These are phyloP conservation scores for Cynoglossus semilaevis DNA, from an alignment of 2,113 vertebrate species.

Conservation along the genomic window DNA sequence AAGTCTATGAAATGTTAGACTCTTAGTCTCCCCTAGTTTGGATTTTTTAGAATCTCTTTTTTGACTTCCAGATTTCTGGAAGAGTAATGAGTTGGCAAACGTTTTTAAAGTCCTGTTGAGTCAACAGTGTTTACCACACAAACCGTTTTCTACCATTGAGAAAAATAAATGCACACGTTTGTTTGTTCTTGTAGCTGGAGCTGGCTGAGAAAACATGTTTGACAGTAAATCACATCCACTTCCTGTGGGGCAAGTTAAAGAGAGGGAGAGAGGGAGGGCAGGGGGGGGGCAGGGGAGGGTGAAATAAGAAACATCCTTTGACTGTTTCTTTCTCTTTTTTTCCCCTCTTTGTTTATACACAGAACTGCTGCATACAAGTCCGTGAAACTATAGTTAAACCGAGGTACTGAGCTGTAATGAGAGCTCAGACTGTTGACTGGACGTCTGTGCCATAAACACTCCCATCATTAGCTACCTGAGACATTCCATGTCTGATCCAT, in stretches of 20 bases:
- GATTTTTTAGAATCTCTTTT: too few species aligned
- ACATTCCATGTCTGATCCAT: constrained; percentile 24
- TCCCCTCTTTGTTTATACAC: background rate
- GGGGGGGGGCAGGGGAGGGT: background rate
- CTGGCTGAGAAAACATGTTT: constrained; percentile 52
- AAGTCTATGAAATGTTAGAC: too few species aligned
- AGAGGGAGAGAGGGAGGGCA: background rate
- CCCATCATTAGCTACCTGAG: constrained; percentile 32
- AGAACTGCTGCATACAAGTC: background rate
- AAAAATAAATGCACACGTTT: constrained; percentile 26
- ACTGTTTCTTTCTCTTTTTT: constrained; percentile 1
- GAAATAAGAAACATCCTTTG: constrained; percentile 44
- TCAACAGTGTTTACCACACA: background rate
- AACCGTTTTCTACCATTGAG: background rate
- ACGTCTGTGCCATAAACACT: constrained; percentile 13
- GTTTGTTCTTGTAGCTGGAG: constrained; percentile 18
- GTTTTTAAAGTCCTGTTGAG: too few species aligned
- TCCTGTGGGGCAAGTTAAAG: constrained; percentile 54
- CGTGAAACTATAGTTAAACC: constrained; percentile 18
- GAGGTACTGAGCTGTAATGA: constrained; percentile 35
- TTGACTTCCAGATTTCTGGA: too few species aligned
- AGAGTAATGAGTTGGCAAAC: too few species aligned
- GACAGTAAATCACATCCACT: constrained; percentile 62
- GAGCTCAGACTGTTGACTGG: constrained; percentile 13
- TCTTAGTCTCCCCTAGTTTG: too few species aligned